phyloP scores from a whole-genome alignment of 2,113 vertebrate genomes.

The Rana temporaria region DNA sequence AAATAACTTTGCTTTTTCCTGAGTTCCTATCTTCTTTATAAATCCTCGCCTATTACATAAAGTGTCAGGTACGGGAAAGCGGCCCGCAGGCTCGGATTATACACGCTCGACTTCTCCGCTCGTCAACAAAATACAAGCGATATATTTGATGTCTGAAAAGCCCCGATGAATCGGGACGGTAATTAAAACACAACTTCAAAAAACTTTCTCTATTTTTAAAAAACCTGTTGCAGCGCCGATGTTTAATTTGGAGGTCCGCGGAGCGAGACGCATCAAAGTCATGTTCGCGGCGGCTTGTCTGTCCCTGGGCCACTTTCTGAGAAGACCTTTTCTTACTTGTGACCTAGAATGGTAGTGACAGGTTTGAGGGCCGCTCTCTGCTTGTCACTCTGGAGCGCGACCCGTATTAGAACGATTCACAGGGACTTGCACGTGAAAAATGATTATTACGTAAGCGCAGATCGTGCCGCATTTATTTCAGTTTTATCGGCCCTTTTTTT shows the following conservation, averaged over 20 bases:
- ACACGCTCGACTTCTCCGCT: constrained; percentile 21
- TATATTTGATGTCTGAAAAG: constrained; percentile 34
- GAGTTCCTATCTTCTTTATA: constrained; percentile 11
- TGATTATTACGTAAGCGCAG: neutral
- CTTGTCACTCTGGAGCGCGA: neutral
- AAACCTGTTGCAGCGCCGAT: constrained; percentile 27
- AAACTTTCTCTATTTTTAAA: neutral
- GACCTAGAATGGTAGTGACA: constrained; percentile 15
- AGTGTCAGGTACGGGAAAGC: constrained; percentile 29
- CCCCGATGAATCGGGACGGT: constrained; percentile 42
- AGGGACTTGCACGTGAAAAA: neutral
- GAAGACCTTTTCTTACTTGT: constrained; percentile 17
- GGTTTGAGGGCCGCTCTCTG: neutral
- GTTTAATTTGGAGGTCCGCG: constrained; percentile 10
- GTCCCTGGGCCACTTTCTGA: constrained; percentile 25
- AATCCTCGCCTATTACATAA: constrained; percentile 27
- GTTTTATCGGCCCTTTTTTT: too few relatives aligned
- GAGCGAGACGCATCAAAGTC: neutral
- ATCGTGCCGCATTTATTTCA: too few relatives aligned
- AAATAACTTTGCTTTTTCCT: neutral
- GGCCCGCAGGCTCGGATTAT: constrained; percentile 23
- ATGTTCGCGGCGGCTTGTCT: constrained; percentile 8
- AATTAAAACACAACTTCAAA: constrained; percentile 18
- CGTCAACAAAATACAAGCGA: constrained; percentile 16
- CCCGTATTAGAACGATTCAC: neutral